Evolutionary conservation across 2,113 vertebrate species (phyloP).

Genomic region (Progne subis): DNA sequence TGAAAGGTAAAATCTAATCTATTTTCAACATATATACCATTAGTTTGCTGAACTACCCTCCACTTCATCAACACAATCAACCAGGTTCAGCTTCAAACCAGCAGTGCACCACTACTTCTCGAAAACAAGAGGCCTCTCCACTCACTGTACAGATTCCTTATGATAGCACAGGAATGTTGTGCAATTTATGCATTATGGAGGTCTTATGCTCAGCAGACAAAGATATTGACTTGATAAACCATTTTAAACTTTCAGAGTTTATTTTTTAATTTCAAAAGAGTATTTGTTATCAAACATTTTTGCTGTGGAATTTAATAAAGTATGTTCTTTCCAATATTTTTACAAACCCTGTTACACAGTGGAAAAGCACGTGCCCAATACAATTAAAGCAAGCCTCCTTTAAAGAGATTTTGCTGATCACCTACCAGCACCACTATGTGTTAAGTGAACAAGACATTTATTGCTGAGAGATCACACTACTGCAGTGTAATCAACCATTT

Average conservation of each 20-base stretch:
- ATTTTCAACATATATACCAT: neutral
- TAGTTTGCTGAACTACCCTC: neutral
- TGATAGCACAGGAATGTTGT: neutral
- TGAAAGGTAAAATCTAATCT: neutral
- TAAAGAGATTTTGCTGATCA: neutral
- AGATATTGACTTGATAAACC: neutral
- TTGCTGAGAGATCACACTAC: neutral
- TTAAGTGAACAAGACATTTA: neutral
- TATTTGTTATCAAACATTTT: neutral
- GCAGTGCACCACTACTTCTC: neutral
- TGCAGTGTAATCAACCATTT: neutral
- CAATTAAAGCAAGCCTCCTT: neutral
- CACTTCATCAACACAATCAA: neutral
- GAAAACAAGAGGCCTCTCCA: neutral
- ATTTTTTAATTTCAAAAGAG: neutral
- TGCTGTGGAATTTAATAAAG: neutral
- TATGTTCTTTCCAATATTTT: neutral
- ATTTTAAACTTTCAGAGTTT: neutral
- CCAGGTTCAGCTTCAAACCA: neutral
- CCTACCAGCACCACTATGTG: constrained; percentile 30
- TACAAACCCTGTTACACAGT: neutral
- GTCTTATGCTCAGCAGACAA: neutral
- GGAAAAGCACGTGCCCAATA: neutral
- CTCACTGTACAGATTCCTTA: neutral
- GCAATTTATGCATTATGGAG: neutral